A percentile compares a stretch with the other conserved stretches of the same genome.
These are phyloP conservation scores for Pseudomugil gertrudae DNA, from an alignment of 2,797 vertebrate genomes.

Conservation along the genomic window DNA sequence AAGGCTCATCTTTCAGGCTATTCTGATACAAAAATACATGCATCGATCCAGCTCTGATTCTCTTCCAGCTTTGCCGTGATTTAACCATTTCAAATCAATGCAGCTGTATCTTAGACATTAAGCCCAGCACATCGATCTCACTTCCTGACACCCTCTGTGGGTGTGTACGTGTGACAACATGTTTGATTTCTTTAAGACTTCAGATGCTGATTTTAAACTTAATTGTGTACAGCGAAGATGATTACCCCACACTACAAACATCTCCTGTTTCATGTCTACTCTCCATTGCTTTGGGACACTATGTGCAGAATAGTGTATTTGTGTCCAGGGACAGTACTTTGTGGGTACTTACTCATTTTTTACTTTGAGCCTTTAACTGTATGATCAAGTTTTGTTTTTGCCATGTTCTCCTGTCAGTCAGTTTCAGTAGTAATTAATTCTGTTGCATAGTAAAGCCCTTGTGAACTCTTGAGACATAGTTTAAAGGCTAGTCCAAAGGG, in stretches of 20 bases:
- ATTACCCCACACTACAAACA: slow-evolving; percentile 13
- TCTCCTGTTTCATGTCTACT: slow-evolving; percentile 15
- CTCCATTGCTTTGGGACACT: slow-evolving; percentile 29
- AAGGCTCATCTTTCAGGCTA: slow-evolving; percentile 47
- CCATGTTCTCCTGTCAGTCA: slow-evolving; percentile 15
- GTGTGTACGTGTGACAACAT: slow-evolving; percentile 6
- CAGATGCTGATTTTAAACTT: slow-evolving; percentile 28
- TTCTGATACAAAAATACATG: slow-evolving; percentile 55
- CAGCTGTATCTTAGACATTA: slow-evolving; percentile 66
- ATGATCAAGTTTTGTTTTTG: slow-evolving; percentile 16
- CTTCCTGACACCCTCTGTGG: slow-evolving; percentile 43
- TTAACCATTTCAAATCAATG: slow-evolving; percentile 66
- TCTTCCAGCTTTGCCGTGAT: slow-evolving; percentile 57
- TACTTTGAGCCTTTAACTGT: slow-evolving; percentile 24
- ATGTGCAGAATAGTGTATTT: slow-evolving; percentile 28
- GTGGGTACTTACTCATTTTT: too few species aligned
- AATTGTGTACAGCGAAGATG: slow-evolving; percentile 25
- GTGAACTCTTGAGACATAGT: slow-evolving; percentile 36
- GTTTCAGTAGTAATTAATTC: slow-evolving; percentile 56
- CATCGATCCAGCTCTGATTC: slow-evolving; percentile 59
- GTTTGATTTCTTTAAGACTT: slow-evolving; percentile 42
- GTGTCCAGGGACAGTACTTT: slow-evolving; percentile 18
- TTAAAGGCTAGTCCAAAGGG: slow-evolving; percentile 47
- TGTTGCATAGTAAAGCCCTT: slow-evolving; percentile 41
- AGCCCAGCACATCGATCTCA: slow-evolving; percentile 58